phyloP scores from a whole-genome alignment of 2,113 vertebrate species.

The Tupaia chinensis region DNA sequence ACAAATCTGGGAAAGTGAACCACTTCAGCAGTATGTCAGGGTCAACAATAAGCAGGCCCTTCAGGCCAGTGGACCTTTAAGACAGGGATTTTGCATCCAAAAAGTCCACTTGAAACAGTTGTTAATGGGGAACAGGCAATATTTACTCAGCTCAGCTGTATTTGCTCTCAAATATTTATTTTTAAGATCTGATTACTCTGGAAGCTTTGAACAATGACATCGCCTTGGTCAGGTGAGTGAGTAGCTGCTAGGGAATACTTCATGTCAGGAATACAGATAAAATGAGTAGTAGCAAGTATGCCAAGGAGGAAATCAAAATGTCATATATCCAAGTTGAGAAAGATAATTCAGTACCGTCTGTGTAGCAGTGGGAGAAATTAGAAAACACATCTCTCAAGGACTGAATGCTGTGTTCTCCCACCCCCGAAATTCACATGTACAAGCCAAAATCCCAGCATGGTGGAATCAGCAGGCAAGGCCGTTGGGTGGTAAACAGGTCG shows the following conservation, averaged over 20 bases:
- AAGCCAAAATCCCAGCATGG: not conserved
- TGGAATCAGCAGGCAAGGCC: not conserved
- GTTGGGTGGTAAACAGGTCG: not conserved
- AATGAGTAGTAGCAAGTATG: not conserved
- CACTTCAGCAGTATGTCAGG: not conserved
- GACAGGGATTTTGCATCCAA: not conserved
- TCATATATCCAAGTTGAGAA: not conserved
- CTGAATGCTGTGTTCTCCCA: not conserved
- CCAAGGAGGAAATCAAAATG: not conserved
- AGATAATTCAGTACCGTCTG: not conserved
- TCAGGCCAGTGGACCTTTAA: not conserved
- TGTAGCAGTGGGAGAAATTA: not conserved
- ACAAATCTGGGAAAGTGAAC: not conserved
- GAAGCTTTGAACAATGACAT: not conserved
- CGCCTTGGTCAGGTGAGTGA: not conserved
- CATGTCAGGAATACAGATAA: not conserved
- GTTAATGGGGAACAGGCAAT: not conserved
- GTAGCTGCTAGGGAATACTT: not conserved
- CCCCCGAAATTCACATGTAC: not conserved
- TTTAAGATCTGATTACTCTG: not conserved
- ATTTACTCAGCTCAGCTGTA: not conserved
- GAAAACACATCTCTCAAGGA: not conserved
- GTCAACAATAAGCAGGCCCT: not conserved
- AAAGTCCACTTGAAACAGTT: not conserved
- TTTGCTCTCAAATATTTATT: slow-evolving; percentile 5